These are phyloP conservation scores for Apodemia mormo DNA, from an alignment of 2,888 invertebrate species.

Conservation along the genomic window DNA sequence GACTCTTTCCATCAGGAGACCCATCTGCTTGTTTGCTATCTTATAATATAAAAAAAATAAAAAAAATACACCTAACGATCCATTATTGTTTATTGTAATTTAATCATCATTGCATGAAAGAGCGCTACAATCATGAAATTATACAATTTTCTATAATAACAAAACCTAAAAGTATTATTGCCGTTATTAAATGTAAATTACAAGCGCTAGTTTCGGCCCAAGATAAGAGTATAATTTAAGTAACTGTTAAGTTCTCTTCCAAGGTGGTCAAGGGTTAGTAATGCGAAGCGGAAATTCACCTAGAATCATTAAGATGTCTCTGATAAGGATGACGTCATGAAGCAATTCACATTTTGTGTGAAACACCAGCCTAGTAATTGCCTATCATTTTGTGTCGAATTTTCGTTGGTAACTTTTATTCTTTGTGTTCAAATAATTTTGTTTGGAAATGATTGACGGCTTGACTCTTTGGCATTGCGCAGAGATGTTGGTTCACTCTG, in stretches of 20 bases:
- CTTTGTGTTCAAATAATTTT: not conserved
- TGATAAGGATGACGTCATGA: slow-evolving; percentile 67
- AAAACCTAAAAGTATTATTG: slow-evolving; percentile 12
- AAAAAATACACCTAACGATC: not conserved
- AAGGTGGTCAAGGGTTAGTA: slow-evolving; percentile 54
- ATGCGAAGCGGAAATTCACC: slow-evolving; percentile 58
- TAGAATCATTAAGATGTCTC: slow-evolving; percentile 54
- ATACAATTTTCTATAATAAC: not conserved
- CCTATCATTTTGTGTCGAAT: not conserved
- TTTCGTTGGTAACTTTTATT: not conserved
- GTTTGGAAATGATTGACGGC: no score
- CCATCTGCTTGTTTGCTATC: no score
- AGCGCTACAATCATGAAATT: not conserved
- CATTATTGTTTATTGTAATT: not conserved
- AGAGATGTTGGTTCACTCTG: no score
- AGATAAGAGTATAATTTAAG: slow-evolving; percentile 16
- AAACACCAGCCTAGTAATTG: not conserved
- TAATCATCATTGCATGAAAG: not conserved
- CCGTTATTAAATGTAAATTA: slow-evolving; percentile 13
- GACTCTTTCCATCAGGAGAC: no score
- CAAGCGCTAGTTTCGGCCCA: not conserved
- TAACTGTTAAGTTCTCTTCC: slow-evolving; percentile 24
- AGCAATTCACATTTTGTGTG: slow-evolving; percentile 39
- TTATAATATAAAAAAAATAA: no score
- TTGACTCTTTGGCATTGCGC: no score